Evolutionary conservation across 92 coral and sea anemone species (phyloP), one percentile per base, ranked within the genome.

Genomic region (Parazoanthus atlanticus): DNA sequence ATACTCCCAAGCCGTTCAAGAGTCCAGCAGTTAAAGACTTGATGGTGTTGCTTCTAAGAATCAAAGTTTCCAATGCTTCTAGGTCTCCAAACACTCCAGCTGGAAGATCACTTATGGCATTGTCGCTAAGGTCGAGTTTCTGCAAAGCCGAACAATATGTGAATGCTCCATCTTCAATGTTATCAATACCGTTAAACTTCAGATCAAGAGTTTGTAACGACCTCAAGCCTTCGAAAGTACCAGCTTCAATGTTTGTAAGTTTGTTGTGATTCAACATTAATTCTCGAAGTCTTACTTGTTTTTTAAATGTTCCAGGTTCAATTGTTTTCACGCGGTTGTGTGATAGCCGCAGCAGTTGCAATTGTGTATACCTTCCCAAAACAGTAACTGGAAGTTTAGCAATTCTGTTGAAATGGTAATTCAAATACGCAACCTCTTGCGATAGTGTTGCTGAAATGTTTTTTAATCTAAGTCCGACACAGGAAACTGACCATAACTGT

Each of bases 21-120:
- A 69, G 77, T 19, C 34, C 86, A n/a, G 61, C 64, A 83, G 86
- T 61, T 69, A 83, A 29, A 26, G 25, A 40, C 49, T 83, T 83
- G n/a, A 83, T 83, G 6, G 33, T 26, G 23, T 83, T 83, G 33
- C 86, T 73, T n/a, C 29, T 83, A 3, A 83, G 86, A 83, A 66
- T 83, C 38, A 83, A 71, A 36, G 61, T 69, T 67, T 41, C n/a
- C 40, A 83, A 26, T 23, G 77, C 25, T 15, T 30, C 19, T 8
- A 83, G 77, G 19, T 47, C 56, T 26, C 9, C 40, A 40, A 83
- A 83, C 72, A 69, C 86, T 69, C 86, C 86, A 10, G 56, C 23
- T 12, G 73, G 34, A 41, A 83, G 65, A 1, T 12, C 19, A 40
- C 5, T 41, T n/a, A 83, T 83, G 21, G 9, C 30, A 52, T 83